These are phyloP conservation scores for Pithys albifrons DNA, from an alignment of 2,113 vertebrate species.

Conservation along the genomic window DNA sequence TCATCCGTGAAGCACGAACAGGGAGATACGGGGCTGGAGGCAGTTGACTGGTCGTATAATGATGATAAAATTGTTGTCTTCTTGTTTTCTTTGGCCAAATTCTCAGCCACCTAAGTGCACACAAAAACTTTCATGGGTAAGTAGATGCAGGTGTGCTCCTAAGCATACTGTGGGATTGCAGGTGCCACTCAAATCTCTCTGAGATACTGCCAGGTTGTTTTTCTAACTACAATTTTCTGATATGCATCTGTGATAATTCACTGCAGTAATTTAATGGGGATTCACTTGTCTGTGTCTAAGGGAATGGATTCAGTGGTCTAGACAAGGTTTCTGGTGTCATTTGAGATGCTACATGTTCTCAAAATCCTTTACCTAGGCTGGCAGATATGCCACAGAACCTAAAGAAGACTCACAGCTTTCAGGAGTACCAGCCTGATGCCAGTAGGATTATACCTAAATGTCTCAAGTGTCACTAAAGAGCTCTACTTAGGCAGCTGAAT, in stretches of 20 bases:
- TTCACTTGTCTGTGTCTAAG: not conserved
- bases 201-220: not conserved
- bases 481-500: not conserved
- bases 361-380: not conserved
- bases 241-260: not conserved
- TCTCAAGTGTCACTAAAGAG: not conserved
- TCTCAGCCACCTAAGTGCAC: not conserved
- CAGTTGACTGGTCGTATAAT: not conserved
- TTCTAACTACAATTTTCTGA: fast-evolving
- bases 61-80: not conserved
- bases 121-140: not conserved
- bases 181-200: not conserved
- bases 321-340: not conserved
- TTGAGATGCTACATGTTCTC: not conserved
- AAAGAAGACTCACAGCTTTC: not conserved
- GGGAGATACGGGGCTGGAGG: not conserved
- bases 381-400: not conserved
- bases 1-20: not conserved
- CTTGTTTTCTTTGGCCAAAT: not conserved
- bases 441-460: not conserved
- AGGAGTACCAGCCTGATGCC: not conserved
- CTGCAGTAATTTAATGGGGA: not conserved
- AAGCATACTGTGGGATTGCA: not conserved
- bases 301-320: not conserved
- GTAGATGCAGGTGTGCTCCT: not conserved